Evolutionary conservation across 2,797 vertebrate genomes (phyloP).

Genomic region (Oophaga sylvatica): DNA sequence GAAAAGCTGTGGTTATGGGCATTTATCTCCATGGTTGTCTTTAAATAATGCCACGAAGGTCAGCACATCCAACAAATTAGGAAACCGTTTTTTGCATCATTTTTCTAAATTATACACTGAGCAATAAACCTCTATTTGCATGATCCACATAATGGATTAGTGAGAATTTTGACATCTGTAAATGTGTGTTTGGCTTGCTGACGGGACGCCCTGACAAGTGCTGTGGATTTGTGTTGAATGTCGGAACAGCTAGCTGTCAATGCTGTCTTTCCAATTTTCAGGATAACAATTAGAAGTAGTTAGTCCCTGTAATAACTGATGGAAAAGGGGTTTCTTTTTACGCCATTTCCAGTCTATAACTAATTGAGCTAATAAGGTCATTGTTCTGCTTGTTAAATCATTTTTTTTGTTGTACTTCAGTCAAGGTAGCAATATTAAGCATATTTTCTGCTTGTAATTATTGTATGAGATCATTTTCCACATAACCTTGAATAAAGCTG

Average conservation of each 20-base stretch:
- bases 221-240: background rate
- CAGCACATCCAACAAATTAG: background rate
- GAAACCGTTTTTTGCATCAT: background rate
- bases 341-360: background rate
- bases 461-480: too few species aligned
- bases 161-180: conserved; percentile 4
- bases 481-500: too few species aligned
- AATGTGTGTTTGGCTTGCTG: background rate
- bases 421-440: background rate
- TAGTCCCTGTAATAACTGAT: background rate
- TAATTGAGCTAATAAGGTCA: background rate
- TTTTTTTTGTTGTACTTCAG: background rate
- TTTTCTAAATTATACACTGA: background rate
- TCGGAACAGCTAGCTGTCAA: background rate
- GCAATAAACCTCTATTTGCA: conserved; percentile 17
- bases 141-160: conserved; percentile 11
- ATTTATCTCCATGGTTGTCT: conserved; percentile 14
- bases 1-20: conserved; percentile 43
- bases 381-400: background rate
- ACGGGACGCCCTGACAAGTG: background rate
- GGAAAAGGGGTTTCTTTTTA: background rate
- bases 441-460: too few species aligned
- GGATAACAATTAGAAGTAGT: background rate
- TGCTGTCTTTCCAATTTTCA: background rate
- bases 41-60: conserved; percentile 44